Conservation (phyloP, 1,140 invertebrate genomes). For the Zaprionus capensis region DNA sequence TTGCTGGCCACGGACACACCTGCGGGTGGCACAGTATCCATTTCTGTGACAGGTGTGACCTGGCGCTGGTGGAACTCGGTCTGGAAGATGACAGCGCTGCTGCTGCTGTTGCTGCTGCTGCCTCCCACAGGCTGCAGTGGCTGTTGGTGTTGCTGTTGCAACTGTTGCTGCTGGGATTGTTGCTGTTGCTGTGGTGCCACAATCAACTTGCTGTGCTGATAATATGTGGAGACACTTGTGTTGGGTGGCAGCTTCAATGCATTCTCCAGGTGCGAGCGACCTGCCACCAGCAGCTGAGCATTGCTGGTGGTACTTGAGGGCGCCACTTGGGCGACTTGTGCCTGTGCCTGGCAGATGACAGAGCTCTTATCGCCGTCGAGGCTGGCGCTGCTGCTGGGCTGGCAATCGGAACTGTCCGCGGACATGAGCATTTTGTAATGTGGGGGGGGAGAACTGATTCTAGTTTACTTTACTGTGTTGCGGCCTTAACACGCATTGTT, state of each 20-base stretch:
- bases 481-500: conserved; percentile 39
- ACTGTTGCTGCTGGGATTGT: not conserved
- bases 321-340: conserved; percentile 18
- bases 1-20: conserved; percentile 68
- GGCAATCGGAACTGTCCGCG: conserved; percentile 83
- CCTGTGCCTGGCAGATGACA: conserved; percentile 61
- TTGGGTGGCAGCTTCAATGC: conserved; percentile 77
- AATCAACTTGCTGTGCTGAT: conserved; percentile 76
- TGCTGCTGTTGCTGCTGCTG: not conserved
- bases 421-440: conserved; percentile 82
- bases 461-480: not conserved
- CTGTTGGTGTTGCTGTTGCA: not conserved
- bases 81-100: conserved; percentile 4
- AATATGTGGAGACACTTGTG: conserved; percentile 80
- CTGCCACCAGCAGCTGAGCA: conserved; percentile 51
- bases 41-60: conserved; percentile 78
- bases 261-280: conserved; percentile 77
- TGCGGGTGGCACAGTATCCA: conserved; percentile 82
- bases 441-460: conserved; percentile 19
- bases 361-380: conserved; percentile 67
- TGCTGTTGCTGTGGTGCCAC: conserved; percentile 29
- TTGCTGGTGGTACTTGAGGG: conserved; percentile 36
- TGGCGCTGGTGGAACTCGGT: conserved; percentile 41
- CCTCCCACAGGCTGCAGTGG: not conserved
- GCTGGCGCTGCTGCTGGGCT: conserved; percentile 58